Base-by-base conservation (phyloP, 2,888 invertebrate genomes). In the Drosophila mayaguana region DNA sequence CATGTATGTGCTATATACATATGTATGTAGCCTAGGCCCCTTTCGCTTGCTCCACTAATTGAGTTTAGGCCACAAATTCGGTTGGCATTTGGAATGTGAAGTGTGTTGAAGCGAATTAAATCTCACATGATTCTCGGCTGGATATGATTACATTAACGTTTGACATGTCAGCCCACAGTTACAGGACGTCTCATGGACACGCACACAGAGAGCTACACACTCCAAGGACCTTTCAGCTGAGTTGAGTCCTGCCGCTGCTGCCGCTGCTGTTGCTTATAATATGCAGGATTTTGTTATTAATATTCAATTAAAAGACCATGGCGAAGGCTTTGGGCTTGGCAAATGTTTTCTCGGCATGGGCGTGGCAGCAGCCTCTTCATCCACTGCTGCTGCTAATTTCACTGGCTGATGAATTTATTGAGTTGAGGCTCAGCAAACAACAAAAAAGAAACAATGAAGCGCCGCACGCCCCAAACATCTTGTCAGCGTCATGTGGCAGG, bases 241-340 rank as follows among this genome's bases (percentile, higher is more conserved):
- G 50, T 18, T 32, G 50, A 32, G 40, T 18, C 63, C 70, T 57
- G 60, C 51, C 48, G 63, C 53, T 64, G 38, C 38, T 16, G 38
- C 38, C 11, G 18, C 43, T 43, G 43, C 70, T 57, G 62, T 50
- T 56, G 64, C 53, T 70, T 63, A 63, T 84, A 80, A 82, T 84
- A 88, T 84, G 88, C 83, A 75, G 85, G 85, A 89, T 89, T 86
- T 87, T 80, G 80, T 84, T 81, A 86, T 86, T 86, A 86, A 86
- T 89, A 86, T 86, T 86, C 89, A 86, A 86, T 86, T 89, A 85
- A 81, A 83, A 75, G 72, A 61, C 65, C 62, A 5, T 48, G 45
- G 14, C 1, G n/a, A n/a, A 3, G 40, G 11, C 42, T 42, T 18
- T 36, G 36, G 42, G 54, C 43, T 32, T 56, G 53, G 51, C 72